Base-by-base conservation (phyloP, 2,888 invertebrate species). In the Hirtodrosophila cameraria region DNA sequence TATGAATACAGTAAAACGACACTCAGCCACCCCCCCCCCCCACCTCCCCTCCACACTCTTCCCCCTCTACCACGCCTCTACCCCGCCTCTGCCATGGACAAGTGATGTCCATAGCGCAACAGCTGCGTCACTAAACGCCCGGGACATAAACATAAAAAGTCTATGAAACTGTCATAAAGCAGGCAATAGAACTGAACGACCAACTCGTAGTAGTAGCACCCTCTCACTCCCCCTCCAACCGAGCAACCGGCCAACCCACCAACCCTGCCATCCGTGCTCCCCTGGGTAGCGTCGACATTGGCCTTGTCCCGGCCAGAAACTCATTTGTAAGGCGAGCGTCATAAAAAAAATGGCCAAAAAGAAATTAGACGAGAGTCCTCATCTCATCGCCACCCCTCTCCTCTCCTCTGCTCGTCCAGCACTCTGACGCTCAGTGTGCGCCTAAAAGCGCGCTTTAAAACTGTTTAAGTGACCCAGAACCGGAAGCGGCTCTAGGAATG, bases 141-240 rank as follows among this genome's bases (percentile, higher is more conserved):
- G 54, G 80, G 64, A 62, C 75, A 83, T 85, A 83, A 83, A 83
- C 86, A 83, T 83, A 85, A 85, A 83, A 86, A 82, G 86, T 86
- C 86, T 80, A 86, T 86, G 85, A 86, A 85, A 86, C 75, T 82
- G 79, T 77, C 85, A 86, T 85, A 84, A 86, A 86, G 86, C 73
- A 77, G 78, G 86, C 86, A 85, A 86, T 83, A 83, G 83, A 83
- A 86, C 60, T 75, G 77, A 83, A 83, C 86, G 83, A 83, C 78
- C 86, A 58, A 52, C 61, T 67, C 58, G 30, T 39, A 55, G 59
- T 57, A 55, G 63, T n/a, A n/a, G n/a, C n/a, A n/a, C n/a, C n/a
- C n/a, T n/a, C n/a, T n/a, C n/a, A n/a, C n/a, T n/a, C n/a, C 27
- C 53, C 38, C 31, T 13, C 36, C 31, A 25, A n/a, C 7, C 35